Evolutionary conservation across 2,797 vertebrate genomes (phyloP), one percentile per base, ranked within the genome.

Genomic region (Podarcis siculus): DNA sequence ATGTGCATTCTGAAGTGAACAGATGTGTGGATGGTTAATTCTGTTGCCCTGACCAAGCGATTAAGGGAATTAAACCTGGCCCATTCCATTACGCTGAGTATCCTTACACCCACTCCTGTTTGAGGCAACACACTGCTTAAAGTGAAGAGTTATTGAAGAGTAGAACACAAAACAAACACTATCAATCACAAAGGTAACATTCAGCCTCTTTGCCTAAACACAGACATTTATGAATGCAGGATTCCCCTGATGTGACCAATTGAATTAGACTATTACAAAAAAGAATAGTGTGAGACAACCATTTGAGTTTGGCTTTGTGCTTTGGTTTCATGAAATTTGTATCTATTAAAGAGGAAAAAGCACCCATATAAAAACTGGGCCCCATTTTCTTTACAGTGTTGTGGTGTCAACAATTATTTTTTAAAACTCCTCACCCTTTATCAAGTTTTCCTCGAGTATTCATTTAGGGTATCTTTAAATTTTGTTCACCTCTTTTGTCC

Each of bases 11-110:
- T 90, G 0, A 69, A 92, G 93, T 83, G 95, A 97, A 96, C 97
- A 97, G 96, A 97, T 97, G 96, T 92, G 95, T 92, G 95, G 90
- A 92, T 95, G 91, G 95, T 96, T 97, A 97, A 97, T 97, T 97
- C 96, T 94, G 93, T 93, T 95, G 95, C 96, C 94, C 96, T 95
- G 95, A 96, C 96, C 94, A 93, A 95, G 94, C 88, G 94, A 97
- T 97, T 97, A 97, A 96, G 95, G 95, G 96, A 97, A 96, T 97
- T 97, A 97, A 97, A 97, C 95, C 93, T 95, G 94, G 97, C 93
- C 95, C 89, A 61, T 97, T 96, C 95, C 95, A 97, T 97, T 97
- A 97, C 71, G 35, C 89, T 95, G 95, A 96, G 95, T 94, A 95
- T 95, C 95, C 95, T 96, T 94, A 95, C 89, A 94, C 94, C 93